Conservation (phyloP, 2,113 vertebrate species). For the Bettongia penicillata region DNA sequence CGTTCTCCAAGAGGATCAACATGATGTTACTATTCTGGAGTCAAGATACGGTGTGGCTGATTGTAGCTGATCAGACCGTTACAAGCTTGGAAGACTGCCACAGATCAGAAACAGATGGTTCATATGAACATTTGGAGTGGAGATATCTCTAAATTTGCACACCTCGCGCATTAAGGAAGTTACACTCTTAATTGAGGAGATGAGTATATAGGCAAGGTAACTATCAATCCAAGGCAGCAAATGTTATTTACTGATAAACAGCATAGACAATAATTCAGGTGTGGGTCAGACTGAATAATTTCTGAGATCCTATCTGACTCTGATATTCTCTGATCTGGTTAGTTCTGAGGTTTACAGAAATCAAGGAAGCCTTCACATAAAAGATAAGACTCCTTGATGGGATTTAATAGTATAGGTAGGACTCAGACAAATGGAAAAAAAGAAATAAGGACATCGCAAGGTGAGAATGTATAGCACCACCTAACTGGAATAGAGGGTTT, state of each 20-base stretch:
- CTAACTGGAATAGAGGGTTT: accelerated
- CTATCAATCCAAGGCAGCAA: neutral
- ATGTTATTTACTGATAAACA: neutral
- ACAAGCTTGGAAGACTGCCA: neutral
- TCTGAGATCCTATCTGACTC: neutral
- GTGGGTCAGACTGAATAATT: neutral
- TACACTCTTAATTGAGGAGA: neutral
- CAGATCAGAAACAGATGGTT: neutral
- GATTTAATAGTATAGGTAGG: neutral
- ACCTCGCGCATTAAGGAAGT: neutral
- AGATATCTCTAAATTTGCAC: neutral
- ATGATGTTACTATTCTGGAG: no score
- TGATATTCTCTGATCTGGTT: neutral
- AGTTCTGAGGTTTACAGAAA: neutral
- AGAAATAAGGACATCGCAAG: neutral
- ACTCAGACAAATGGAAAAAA: neutral
- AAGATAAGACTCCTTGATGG: neutral
- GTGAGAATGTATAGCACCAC: accelerated
- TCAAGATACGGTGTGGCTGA: neutral
- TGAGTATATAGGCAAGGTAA: neutral
- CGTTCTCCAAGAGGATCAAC: no score
- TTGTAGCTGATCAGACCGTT: neutral
- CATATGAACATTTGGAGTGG: neutral
- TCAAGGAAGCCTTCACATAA: neutral
- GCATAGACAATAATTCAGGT: neutral